Evolutionary conservation across 1,140 invertebrate species (phyloP).

Genomic region (Brachionus koreanus): DNA sequence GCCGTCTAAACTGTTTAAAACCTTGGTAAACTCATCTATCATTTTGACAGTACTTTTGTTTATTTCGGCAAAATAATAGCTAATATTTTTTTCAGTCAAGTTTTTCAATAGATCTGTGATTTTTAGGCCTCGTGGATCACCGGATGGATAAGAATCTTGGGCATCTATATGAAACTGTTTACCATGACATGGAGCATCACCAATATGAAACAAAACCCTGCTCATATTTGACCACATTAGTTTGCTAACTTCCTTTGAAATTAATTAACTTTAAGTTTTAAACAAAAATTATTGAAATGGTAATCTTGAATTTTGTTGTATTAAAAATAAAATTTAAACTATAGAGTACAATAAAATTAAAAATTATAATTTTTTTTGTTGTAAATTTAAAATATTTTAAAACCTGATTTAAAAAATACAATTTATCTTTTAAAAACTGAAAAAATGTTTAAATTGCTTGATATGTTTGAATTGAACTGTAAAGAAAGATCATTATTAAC

Average conservation of each 20-base stretch:
- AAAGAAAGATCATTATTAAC: no score
- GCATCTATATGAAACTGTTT: background rate
- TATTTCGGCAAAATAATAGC: background rate
- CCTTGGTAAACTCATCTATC: constrained; percentile 4
- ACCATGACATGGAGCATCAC: constrained; percentile 31
- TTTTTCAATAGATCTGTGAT: background rate
- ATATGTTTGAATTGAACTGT: no score
- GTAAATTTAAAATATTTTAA: no score
- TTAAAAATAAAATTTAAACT: no score
- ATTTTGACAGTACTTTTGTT: constrained; percentile 4
- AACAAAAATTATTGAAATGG: no score
- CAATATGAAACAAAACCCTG: constrained; percentile 8
- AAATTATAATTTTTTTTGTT: no score
- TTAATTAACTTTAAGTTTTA: background rate
- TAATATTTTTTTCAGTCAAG: background rate
- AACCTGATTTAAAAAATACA: no score
- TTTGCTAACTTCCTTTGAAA: background rate
- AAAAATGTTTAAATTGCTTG: no score
- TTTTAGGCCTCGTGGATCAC: constrained; percentile 12
- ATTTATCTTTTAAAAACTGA: no score
- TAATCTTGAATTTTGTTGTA: no score
- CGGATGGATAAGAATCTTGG: background rate
- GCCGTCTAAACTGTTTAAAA: background rate
- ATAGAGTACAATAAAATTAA: no score
- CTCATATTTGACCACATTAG: background rate